Conservation (phyloP, 2,888 invertebrate genomes). For the Meiosimyza platycephala region DNA sequence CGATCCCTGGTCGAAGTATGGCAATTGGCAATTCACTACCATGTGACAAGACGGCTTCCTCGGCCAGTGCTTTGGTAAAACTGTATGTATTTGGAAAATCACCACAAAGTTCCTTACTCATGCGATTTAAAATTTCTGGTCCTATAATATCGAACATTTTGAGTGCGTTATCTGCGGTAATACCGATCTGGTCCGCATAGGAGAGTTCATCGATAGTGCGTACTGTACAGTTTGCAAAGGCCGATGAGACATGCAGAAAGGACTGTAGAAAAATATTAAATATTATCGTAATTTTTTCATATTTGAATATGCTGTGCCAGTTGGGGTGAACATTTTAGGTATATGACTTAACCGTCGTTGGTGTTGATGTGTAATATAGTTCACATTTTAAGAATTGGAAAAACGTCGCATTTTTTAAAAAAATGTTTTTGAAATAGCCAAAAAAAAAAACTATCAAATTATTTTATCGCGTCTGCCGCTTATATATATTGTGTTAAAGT, state of each 20-base stretch:
- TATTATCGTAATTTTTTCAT: background rate
- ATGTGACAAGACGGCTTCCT: slow-evolving; percentile 71
- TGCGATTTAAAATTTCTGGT: slow-evolving; percentile 59
- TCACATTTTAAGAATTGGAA: background rate
- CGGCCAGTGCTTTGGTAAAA: slow-evolving; percentile 78
- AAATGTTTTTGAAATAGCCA: background rate
- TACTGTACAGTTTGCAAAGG: slow-evolving; percentile 74
- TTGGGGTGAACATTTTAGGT: background rate
- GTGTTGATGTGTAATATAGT: no score
- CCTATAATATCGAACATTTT: slow-evolving; percentile 58
- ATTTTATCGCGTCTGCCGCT: no score
- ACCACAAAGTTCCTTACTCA: slow-evolving; percentile 55
- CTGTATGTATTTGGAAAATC: slow-evolving; percentile 77
- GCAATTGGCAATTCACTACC: slow-evolving; percentile 73
- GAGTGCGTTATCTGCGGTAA: slow-evolving; percentile 61
- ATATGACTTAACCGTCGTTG: no score
- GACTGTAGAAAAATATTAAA: slow-evolving; percentile 60
- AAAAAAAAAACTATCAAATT: no score
- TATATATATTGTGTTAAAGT: no score
- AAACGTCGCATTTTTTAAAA: background rate
- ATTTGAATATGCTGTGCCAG: background rate
- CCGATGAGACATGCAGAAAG: slow-evolving; percentile 76
- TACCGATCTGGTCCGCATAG: slow-evolving; percentile 61
- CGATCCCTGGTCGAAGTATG: slow-evolving; percentile 79
- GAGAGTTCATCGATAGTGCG: slow-evolving; percentile 63